phyloP scores from a whole-genome alignment of 23 tunicate genomes.

The Trididemnum nubilum region DNA sequence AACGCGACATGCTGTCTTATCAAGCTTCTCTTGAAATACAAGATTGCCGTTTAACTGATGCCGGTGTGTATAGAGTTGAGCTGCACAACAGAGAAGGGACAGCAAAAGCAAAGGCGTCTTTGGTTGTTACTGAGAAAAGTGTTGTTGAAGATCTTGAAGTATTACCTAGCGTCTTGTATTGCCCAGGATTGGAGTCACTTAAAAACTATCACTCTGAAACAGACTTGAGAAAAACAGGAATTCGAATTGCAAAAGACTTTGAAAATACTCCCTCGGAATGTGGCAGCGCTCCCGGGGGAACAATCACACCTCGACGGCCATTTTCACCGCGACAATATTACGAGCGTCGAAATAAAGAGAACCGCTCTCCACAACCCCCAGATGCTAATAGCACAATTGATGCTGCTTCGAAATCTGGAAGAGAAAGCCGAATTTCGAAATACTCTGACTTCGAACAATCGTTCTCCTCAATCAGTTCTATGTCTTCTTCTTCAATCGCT shows the following conservation, averaged over 20 bases:
- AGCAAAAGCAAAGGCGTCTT: conserved; percentile 38
- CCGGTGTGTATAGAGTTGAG: conserved; percentile 60
- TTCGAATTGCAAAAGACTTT: background rate
- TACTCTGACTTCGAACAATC: conserved; percentile 14
- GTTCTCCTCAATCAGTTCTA: conserved; percentile 9
- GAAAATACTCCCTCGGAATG: background rate
- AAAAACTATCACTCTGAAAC: conserved; percentile 13
- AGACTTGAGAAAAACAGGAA: background rate
- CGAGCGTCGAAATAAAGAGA: conserved; percentile 40
- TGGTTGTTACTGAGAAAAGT: conserved; percentile 34
- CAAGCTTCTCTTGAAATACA: conserved; percentile 63
- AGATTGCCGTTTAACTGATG: conserved; percentile 50
- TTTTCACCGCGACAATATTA: conserved; percentile 64
- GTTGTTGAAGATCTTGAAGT: conserved; percentile 1
- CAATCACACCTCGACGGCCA: conserved; percentile 54
- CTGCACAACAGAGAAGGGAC: conserved; percentile 64
- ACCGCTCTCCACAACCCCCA: background rate
- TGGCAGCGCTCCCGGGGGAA: conserved; percentile 13
- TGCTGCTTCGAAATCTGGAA: background rate
- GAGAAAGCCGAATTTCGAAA: background rate
- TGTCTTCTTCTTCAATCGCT: conserved; percentile 1
- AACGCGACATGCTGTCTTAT: conserved; percentile 83
- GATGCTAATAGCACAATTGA: background rate
- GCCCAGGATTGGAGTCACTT: background rate
- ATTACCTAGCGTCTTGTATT: background rate